Conservation (phyloP, 1,140 invertebrate genomes). For the Drosophila chauvacae region DNA sequence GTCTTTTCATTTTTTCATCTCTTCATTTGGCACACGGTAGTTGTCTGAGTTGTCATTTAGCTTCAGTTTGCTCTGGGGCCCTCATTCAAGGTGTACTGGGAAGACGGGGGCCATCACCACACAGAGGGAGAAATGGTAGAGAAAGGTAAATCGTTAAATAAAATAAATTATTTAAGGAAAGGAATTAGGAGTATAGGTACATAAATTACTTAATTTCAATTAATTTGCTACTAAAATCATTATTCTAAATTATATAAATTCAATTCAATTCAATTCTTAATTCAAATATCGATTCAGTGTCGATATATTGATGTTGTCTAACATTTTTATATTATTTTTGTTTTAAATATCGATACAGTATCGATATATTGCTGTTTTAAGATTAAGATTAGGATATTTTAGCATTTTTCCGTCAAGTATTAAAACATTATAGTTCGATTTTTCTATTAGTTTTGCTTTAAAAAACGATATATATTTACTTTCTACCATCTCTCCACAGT, state of each 20-base stretch:
- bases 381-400: neutral
- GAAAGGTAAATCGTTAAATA: neutral
- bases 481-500: too few relatives aligned
- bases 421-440: too few relatives aligned
- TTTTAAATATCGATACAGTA: neutral
- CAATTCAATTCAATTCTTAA: too few relatives aligned
- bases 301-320: neutral
- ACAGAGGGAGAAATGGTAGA: slow-evolving; percentile 24
- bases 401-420: too few relatives aligned
- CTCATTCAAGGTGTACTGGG: slow-evolving; percentile 42
- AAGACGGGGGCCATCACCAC: neutral
- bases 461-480: too few relatives aligned
- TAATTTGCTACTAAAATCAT: neutral
- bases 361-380: neutral
- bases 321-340: neutral
- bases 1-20: slow-evolving; percentile 20
- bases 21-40: slow-evolving; percentile 55
- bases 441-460: too few relatives aligned
- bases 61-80: slow-evolving; percentile 9
- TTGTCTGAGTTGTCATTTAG: slow-evolving; percentile 54
- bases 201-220: neutral
- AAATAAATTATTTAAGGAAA: neutral
- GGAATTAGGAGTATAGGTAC: neutral
- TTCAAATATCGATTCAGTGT: neutral
- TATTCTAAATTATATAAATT: neutral